Conservation (phyloP, 2,888 invertebrate species). For the Pyralis farinalis region DNA sequence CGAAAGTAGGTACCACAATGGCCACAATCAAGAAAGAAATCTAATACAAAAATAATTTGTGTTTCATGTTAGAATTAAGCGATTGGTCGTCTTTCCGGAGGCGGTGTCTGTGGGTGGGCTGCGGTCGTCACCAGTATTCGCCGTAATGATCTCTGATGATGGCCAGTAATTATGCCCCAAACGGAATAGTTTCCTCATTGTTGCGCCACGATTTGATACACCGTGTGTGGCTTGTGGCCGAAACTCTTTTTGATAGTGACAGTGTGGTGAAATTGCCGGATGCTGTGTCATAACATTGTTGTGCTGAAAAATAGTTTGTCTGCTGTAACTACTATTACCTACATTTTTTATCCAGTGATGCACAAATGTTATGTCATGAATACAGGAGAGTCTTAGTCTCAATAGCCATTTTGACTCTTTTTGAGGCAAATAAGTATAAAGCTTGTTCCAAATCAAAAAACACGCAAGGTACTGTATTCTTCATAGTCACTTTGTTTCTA, state of each 20-base stretch:
- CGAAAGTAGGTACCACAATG: neutral
- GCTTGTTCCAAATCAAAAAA: too few species aligned
- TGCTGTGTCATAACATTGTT: too few species aligned
- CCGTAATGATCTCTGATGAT: slow-evolving; percentile 62
- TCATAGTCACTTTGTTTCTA: too few species aligned
- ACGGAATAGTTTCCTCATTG: slow-evolving; percentile 56
- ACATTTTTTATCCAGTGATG: too few species aligned
- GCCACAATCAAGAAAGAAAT: neutral
- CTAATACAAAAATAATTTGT: slow-evolving; percentile 9
- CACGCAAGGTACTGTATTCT: too few species aligned
- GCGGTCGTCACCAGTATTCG: slow-evolving; percentile 30
- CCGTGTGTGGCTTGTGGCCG: slow-evolving; percentile 54
- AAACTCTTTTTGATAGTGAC: neutral
- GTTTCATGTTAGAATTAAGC: slow-evolving; percentile 12
- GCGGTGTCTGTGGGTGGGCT: slow-evolving; percentile 46
- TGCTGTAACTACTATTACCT: too few species aligned
- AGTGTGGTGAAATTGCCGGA: too few species aligned
- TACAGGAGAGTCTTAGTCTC: too few species aligned
- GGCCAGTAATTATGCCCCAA: slow-evolving; percentile 61
- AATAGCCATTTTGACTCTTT: too few species aligned
- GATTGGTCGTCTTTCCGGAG: slow-evolving; percentile 7
- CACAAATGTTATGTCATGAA: too few species aligned
- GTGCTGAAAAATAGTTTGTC: too few species aligned
- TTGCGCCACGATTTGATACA: slow-evolving; percentile 51
- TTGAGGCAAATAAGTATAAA: too few species aligned